A percentile compares a stretch with the other conserved stretches of the same genome.
These are phyloP conservation scores for Steinernema feltiae DNA, from an alignment of 1,140 invertebrate genomes.

Conservation along the genomic window DNA sequence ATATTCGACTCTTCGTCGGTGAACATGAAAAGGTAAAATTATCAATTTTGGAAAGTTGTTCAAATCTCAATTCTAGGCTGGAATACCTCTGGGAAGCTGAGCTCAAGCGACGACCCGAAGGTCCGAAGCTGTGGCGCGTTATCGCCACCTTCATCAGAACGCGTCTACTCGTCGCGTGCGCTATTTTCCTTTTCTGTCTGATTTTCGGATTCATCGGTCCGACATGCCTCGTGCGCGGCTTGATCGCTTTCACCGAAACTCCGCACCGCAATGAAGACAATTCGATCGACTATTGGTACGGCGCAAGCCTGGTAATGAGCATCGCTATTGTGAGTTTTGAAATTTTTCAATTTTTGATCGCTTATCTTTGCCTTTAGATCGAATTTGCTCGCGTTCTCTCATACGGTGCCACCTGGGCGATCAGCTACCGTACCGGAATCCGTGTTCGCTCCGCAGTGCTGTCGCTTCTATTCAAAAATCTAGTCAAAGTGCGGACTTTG, in stretches of 20 bases:
- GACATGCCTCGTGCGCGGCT: constrained; percentile 54
- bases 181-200: constrained; percentile 63
- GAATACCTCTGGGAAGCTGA: constrained; percentile 59
- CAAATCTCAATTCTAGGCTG: constrained; percentile 43
- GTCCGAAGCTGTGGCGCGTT: constrained; percentile 39
- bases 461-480: constrained; percentile 66
- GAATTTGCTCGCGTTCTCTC: constrained; percentile 64
- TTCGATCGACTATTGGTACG: constrained; percentile 40
- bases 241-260: constrained; percentile 49
- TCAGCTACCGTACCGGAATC: constrained; percentile 65
- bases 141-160: constrained; percentile 62
- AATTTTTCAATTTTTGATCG: too few relatives aligned
- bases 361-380: constrained; percentile 63
- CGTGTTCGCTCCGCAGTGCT: constrained; percentile 65
- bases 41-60: neutral
- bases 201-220: constrained; percentile 66
- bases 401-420: constrained; percentile 65
- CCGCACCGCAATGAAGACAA: constrained; percentile 25
- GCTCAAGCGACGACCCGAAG: constrained; percentile 49
- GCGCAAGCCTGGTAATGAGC: constrained; percentile 42
- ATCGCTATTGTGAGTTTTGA: constrained; percentile 43
- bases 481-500: constrained; percentile 64
- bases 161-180: constrained; percentile 62
- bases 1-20: constrained; percentile 38
- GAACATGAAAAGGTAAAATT: constrained; percentile 37